phyloP scores from a whole-genome alignment of 2,113 vertebrate species.

The Salvelinus sp. region DNA sequence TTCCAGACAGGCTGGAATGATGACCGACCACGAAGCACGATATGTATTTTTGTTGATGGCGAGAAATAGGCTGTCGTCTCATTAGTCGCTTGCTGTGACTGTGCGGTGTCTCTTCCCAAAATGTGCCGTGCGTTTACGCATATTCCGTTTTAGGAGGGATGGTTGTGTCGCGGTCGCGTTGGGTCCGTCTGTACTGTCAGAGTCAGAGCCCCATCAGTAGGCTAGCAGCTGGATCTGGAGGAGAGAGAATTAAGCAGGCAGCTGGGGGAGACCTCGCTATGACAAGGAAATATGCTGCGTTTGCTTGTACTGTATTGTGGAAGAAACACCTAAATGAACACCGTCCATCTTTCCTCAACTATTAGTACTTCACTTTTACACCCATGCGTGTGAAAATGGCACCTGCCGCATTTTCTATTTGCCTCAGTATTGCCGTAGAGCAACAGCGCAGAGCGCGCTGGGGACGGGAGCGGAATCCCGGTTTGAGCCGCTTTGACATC shows the following conservation, averaged over 20 bases:
- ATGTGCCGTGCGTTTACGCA: constrained; percentile 51
- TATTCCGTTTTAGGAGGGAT: constrained; percentile 54
- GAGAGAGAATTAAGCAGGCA: constrained; percentile 63
- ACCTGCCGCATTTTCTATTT: constrained; percentile 29
- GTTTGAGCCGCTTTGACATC: too few species aligned
- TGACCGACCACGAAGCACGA: constrained; percentile 39
- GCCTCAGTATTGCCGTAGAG: neutral
- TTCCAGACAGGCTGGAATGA: constrained; percentile 7
- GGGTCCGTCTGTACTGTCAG: constrained; percentile 27
- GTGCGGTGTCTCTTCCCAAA: constrained; percentile 31
- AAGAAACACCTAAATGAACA: too few species aligned
- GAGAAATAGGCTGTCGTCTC: constrained; percentile 19
- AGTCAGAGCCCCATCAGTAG: constrained; percentile 47
- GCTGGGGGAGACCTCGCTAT: constrained; percentile 69
- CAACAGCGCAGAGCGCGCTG: too few species aligned
- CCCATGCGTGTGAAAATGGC: constrained; percentile 33
- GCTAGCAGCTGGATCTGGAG: constrained; percentile 56
- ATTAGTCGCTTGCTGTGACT: constrained; percentile 34
- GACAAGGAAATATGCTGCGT: constrained; percentile 59
- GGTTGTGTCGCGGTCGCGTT: neutral
- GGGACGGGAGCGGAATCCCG: too few species aligned
- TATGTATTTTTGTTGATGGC: constrained; percentile 9
- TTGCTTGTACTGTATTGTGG: too few species aligned
- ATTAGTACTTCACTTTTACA: neutral
- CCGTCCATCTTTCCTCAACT: too few species aligned